These are phyloP conservation scores for Plebejus melissa DNA, from an alignment of 2,888 invertebrate genomes.

Conservation along the genomic window DNA sequence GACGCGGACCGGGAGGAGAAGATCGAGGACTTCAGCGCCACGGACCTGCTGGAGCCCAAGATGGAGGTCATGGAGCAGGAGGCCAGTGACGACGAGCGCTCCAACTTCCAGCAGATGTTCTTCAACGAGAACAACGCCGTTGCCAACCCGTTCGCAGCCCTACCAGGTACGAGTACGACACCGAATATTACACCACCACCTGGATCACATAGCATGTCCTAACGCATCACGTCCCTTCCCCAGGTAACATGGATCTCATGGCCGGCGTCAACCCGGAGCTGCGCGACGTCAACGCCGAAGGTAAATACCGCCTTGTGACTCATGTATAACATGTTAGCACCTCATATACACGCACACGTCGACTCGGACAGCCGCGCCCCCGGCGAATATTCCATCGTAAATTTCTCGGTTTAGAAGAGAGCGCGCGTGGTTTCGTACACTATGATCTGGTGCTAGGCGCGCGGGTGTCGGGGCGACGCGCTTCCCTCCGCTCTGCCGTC, in stretches of 20 bases:
- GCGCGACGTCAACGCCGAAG: constrained; percentile 70
- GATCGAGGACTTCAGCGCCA: constrained; percentile 67
- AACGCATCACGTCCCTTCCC: constrained; percentile 31
- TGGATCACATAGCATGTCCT: neutral
- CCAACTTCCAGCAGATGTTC: constrained; percentile 64
- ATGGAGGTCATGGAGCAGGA: constrained; percentile 84
- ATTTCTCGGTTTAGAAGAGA: constrained; percentile 50
- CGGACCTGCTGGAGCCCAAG: constrained; percentile 81
- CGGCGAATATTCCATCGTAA: constrained; percentile 60
- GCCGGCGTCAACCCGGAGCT: constrained; percentile 65
- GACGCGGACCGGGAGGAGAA: constrained; percentile 64
- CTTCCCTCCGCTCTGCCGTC: constrained; percentile 34
- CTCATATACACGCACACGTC: constrained; percentile 75
- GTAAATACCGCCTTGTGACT: constrained; percentile 55
- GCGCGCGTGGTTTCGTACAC: constrained; percentile 56
- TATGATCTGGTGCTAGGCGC: constrained; percentile 62
- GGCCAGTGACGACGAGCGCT: constrained; percentile 83
- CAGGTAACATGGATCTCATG: constrained; percentile 75
- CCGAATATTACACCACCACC: neutral
- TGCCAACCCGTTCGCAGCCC: constrained; percentile 71
- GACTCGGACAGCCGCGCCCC: constrained; percentile 79
- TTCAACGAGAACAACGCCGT: constrained; percentile 68
- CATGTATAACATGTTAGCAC: constrained; percentile 47
- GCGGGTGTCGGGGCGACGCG: constrained; percentile 63
- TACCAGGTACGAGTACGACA: constrained; percentile 59